Conservation (phyloP, 2,797 vertebrate species). For the Coregonus ussuriensis region DNA sequence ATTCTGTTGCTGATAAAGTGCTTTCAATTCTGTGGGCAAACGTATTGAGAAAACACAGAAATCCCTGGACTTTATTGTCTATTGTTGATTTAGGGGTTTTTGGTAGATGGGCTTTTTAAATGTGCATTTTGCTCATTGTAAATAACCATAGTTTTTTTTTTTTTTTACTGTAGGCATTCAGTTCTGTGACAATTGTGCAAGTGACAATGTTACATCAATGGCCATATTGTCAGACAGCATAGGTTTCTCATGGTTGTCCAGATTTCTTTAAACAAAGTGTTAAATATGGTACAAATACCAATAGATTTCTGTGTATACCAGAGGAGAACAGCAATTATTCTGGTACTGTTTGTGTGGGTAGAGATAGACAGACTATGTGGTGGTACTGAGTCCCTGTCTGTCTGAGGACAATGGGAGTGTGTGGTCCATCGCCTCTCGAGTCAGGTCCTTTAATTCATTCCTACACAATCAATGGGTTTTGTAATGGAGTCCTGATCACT, state of each 20-base stretch:
- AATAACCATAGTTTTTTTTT: not conserved
- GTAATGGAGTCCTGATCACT: slow-evolving; percentile 84
- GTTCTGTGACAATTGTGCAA: not conserved
- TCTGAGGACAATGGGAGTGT: slow-evolving; percentile 36
- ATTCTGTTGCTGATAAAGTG: slow-evolving; percentile 60
- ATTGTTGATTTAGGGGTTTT: not conserved
- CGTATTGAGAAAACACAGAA: slow-evolving; percentile 13
- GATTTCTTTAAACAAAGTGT: not conserved
- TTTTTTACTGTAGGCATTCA: not conserved
- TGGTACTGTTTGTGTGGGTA: no score
- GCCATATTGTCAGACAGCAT: not conserved
- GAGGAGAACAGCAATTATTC: not conserved
- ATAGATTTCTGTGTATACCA: not conserved
- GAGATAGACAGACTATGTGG: not conserved
- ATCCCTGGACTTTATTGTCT: not conserved
- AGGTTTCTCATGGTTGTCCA: not conserved
- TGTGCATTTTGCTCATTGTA: slow-evolving; percentile 4
- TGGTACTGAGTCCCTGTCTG: slow-evolving; percentile 28
- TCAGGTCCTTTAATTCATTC: slow-evolving; percentile 76
- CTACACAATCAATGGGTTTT: slow-evolving; percentile 80
- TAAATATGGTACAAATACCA: not conserved
- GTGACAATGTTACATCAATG: not conserved
- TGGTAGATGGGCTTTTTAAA: not conserved
- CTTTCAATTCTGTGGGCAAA: slow-evolving; percentile 56
- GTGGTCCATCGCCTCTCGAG: slow-evolving; percentile 56